Percentiles rank a stretch among this genome's conserved stretches.
Conservation (phyloP, 2,113 vertebrate genomes). For the Fulmarus glacialis region DNA sequence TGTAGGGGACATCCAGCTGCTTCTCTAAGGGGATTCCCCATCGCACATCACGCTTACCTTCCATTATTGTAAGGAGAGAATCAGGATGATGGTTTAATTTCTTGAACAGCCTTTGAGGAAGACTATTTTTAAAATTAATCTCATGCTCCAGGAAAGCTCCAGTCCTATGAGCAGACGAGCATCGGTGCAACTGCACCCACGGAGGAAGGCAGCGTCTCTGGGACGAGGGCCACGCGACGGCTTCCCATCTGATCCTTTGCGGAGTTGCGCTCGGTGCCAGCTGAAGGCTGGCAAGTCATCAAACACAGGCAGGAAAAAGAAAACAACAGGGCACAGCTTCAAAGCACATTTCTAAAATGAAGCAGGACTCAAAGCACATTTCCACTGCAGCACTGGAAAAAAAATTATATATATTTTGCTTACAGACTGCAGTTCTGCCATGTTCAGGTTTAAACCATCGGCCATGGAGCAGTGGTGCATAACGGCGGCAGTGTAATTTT, state of each 20-base stretch:
- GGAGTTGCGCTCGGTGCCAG: not conserved
- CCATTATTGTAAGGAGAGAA: not conserved
- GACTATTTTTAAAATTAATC: not conserved
- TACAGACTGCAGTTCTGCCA: not conserved
- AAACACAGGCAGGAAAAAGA: not conserved
- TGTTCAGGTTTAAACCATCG: not conserved
- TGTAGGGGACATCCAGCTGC: not conserved
- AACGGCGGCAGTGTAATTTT: not conserved
- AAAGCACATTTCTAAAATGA: not conserved
- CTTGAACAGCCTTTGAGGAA: not conserved
- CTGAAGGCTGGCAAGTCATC: not conserved
- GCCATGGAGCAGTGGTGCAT: not conserved
- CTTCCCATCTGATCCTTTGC: not conserved
- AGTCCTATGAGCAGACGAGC: not conserved
- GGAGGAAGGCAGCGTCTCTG: not conserved
- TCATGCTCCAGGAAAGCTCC: not conserved
- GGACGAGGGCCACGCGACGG: rapidly evolving
- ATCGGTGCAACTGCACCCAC: not conserved
- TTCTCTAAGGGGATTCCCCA: not conserved
- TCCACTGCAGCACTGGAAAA: not conserved
- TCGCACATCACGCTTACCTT: not conserved
- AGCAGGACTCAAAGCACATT: not conserved
- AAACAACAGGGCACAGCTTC: not conserved
- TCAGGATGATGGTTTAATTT: not conserved
- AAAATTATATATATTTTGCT: not conserved